Evolutionary conservation across 2,888 invertebrate species (phyloP).

Genomic region (Macrophya alboannulata): DNA sequence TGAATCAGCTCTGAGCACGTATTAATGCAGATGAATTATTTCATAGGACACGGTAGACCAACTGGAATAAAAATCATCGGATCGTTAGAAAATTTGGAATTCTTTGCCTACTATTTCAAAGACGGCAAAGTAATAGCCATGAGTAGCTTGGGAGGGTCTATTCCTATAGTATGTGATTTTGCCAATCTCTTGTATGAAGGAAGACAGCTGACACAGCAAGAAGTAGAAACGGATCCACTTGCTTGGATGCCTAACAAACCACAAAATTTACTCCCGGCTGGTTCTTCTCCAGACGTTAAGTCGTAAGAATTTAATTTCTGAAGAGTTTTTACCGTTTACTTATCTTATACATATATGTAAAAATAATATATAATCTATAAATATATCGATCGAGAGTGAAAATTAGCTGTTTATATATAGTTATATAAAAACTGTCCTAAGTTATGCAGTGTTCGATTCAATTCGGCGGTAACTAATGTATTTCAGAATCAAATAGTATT

Average conservation of each 20-base stretch:
- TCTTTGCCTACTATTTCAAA: conserved; percentile 90
- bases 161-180: conserved; percentile 95
- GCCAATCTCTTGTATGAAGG: conserved; percentile 89
- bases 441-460: not conserved
- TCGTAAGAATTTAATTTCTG: conserved; percentile 68
- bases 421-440: not conserved
- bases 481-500: not conserved
- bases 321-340: conserved; percentile 29
- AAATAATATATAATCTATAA: not conserved
- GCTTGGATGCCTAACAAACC: conserved; percentile 84
- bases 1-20: not conserved
- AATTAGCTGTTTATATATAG: not conserved
- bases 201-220: conserved; percentile 84
- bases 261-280: conserved; percentile 68
- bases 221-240: conserved; percentile 84
- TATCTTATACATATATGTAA: not conserved
- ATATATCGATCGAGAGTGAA: not conserved
- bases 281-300: conserved; percentile 58
- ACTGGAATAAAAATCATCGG: conserved; percentile 91
- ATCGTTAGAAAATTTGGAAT: conserved; percentile 84
- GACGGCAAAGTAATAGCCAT: conserved; percentile 89
- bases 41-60: conserved; percentile 88
- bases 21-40: not conserved
- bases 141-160: conserved; percentile 88
- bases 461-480: not conserved